Evolutionary conservation across 2,888 invertebrate species (phyloP).

Genomic region (Scaptomyza tumidula): DNA sequence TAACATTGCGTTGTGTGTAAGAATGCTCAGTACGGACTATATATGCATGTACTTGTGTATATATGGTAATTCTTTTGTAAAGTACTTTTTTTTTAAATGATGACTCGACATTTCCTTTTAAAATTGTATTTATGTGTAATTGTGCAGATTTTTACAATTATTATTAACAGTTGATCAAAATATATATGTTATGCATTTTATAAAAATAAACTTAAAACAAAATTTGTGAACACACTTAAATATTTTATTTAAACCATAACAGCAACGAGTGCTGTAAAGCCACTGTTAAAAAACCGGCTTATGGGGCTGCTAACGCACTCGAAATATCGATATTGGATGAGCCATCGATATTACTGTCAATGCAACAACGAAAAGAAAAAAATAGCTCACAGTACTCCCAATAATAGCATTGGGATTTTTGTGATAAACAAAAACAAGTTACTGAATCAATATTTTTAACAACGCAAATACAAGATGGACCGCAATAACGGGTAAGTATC

Average conservation of each 20-base stretch:
- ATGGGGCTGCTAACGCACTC: conserved; percentile 22
- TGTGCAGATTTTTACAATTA: conserved; percentile 63
- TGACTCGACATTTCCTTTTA: conserved; percentile 58
- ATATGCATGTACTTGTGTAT: conserved; percentile 39
- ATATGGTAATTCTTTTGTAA: conserved; percentile 76
- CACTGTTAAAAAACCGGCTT: conserved; percentile 15
- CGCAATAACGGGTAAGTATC: conserved; percentile 82
- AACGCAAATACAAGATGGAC: conserved; percentile 72
- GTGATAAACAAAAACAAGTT: conserved; percentile 64
- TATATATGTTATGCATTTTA: conserved; percentile 74
- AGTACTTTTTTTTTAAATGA: conserved; percentile 68
- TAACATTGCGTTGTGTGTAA: conserved; percentile 62
- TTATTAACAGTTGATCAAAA: conserved; percentile 62
- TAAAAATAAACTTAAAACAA: conserved; percentile 64
- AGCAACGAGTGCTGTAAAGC: neutral
- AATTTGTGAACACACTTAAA: conserved; percentile 23
- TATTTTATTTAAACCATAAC: neutral
- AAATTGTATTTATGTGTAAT: conserved; percentile 54
- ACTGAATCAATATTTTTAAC: conserved; percentile 38
- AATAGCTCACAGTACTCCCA: conserved; percentile 56
- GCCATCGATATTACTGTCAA: conserved; percentile 35
- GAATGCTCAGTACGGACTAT: conserved; percentile 66
- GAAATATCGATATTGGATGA: conserved; percentile 8
- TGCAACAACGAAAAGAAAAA: conserved; percentile 55
- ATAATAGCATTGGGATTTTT: conserved; percentile 57